Evolutionary conservation across 2,888 invertebrate genomes (phyloP), one percentile per base, ranked within the genome.

Genomic region (Watsonalla cultraria): DNA sequence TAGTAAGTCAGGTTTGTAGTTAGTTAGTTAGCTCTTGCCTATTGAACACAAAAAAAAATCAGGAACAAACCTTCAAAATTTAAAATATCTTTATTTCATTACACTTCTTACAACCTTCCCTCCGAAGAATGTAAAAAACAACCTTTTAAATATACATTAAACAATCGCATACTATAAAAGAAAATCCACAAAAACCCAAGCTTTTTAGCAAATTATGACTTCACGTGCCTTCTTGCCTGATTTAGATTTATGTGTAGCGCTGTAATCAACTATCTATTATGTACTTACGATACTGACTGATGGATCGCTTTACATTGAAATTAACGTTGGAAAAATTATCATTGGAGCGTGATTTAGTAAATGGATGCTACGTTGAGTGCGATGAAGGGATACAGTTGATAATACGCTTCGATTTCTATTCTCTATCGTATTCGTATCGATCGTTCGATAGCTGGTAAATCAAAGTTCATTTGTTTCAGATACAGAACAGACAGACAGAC

Each of bases 141-240:
- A 50, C 33, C 11, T 48, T 48, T 42, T 53, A 33, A 51, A 34
- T 24, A 52, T 45, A 42, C 9, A 37, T 11, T 9, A 0, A 5
- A 45, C 61, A 49, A 54, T 75, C 80, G 78, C 64, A 7, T 0
- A 0, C 0, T 75, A 11, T 82, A 82, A 84, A 74, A 8, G 7
- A 0, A 33, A 55, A 61, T 66, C 63, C 60, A 70, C 70, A 74
- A 76, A 75, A 77, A 69, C 64, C 63, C 67, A 65, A 69, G 82
- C 86, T 84, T 82, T 86, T 86, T 82, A 81, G 71, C 76, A 78
- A 81, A 89, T 88, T 87, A 86, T 86, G 74, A 76, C 72, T 71
- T 72, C 76, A 66, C 76, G 73, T 72, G 74, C 79, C 77, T 80
- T 82, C 76, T 77, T 68, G 76, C 68, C 71, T 80, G 82, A 84